phyloP scores from a whole-genome alignment of 1,140 invertebrate species.

The Brachionus angularis region DNA sequence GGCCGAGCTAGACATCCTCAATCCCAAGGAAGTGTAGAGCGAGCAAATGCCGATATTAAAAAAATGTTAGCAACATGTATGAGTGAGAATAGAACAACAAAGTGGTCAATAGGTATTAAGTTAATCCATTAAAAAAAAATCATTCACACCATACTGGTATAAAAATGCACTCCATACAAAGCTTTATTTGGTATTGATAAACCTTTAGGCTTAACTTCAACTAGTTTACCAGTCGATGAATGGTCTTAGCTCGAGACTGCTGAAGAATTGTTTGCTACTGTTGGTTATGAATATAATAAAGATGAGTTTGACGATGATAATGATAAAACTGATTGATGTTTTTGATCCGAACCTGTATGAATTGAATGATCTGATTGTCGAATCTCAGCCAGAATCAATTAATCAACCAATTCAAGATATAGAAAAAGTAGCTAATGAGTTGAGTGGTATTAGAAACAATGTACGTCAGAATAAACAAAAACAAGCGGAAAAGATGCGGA shows the following conservation, averaged over 20 bases:
- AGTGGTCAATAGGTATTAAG: neutral
- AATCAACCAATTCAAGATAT: neutral
- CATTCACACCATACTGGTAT: neutral
- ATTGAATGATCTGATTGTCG: neutral
- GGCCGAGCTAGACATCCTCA: neutral
- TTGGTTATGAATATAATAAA: constrained; percentile 19
- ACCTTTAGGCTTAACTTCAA: neutral
- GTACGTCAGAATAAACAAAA: neutral
- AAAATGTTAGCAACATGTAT: neutral
- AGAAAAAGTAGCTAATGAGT: neutral
- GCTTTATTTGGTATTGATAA: neutral
- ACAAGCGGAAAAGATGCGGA: constrained; percentile 11
- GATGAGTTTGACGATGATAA: neutral
- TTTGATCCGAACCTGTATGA: neutral
- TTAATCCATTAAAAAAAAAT: neutral
- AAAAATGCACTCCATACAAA: too few relatives aligned
- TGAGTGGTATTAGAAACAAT: neutral
- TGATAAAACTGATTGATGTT: constrained; percentile 13
- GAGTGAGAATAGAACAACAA: neutral
- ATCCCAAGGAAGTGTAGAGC: neutral
- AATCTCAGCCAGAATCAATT: neutral
- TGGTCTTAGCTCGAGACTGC: constrained; percentile 22
- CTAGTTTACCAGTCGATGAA: constrained; percentile 2
- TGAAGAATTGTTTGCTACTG: neutral
- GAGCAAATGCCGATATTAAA: too few relatives aligned